Evolutionary conservation across 2,888 invertebrate species (phyloP), one percentile per base, ranked within the genome.

Genomic region (Euproctis similis): DNA sequence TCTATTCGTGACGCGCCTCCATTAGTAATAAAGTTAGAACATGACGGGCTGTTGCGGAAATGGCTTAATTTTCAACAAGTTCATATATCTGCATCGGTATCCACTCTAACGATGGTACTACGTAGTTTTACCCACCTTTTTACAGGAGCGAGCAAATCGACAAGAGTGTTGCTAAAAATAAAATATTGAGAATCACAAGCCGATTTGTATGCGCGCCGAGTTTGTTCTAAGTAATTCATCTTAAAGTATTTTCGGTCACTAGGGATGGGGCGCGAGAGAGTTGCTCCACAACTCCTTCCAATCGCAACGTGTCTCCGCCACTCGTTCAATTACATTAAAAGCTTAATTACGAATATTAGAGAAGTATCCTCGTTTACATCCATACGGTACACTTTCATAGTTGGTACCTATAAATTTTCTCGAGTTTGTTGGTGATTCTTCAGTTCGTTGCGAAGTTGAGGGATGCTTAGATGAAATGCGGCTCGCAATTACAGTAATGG

Each of bases 401-500:
- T 68, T 59, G 67, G 64, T 64, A 71, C 63, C 67, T 56, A 61
- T 49, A 57, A 70, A 73, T 71, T 77, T 75, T 73, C 72, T 61
- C 54, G 63, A 73, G 72, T 76, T 76, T 69, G 75, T 73, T 70
- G 58, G 55, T 60, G 59, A 70, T 68, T 69, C 69, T 67, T 60
- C 60, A 59, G 57, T 58, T 59, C 61, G 63, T 56, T 60, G 58
- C 60, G 61, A 77, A 78, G 67, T 82, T 78, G 65, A 60, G 63
- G 67, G 75, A 75, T 73, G 72, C 70, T 76, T 71, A 72, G 74
- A 74, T 72, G 78, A 77, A 81, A 77, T 74, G 73, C 73, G 74
- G 72, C 67, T 74, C 59, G 80, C 80, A 84, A 84, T 84, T 82
- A 84, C 67, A 69, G 71, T 81, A 84, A 84, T 84, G 80, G 78